Evolutionary conservation across 1,140 invertebrate genomes (phyloP).

Genomic region (Drosophila lini): DNA sequence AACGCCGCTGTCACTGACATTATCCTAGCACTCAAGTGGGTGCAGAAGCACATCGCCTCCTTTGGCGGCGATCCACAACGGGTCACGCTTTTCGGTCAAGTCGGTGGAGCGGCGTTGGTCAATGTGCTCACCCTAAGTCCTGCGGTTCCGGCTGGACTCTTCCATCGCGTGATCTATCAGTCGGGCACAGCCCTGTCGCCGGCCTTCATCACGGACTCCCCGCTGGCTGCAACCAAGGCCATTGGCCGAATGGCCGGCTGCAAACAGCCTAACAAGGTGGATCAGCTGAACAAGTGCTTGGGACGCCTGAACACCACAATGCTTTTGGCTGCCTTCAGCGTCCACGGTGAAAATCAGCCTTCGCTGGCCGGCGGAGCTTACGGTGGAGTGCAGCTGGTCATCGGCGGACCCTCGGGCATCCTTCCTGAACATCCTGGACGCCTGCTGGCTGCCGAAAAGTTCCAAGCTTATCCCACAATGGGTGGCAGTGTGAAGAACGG

Average conservation of each 20-base stretch:
- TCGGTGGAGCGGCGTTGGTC: constrained; percentile 85
- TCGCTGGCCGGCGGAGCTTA: constrained; percentile 56
- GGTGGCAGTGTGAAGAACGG: constrained; percentile 79
- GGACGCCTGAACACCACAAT: constrained; percentile 67
- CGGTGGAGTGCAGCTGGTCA: constrained; percentile 75
- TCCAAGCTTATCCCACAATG: constrained; percentile 76
- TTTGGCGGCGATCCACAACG: constrained; percentile 89
- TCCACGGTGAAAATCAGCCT: constrained; percentile 61
- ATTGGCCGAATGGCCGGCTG: constrained; percentile 74
- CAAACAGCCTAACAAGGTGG: constrained; percentile 63
- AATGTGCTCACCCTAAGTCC: constrained; percentile 85
- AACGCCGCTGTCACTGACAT: constrained; percentile 89
- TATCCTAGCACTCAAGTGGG: constrained; percentile 87
- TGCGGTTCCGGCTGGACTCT: constrained; percentile 83
- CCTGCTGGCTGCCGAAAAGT: constrained; percentile 68
- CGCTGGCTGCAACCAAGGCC: constrained; percentile 76
- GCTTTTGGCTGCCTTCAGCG: constrained; percentile 66
- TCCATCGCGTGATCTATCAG: constrained; percentile 85
- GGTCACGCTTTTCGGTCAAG: constrained; percentile 87
- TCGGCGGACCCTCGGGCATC: constrained; percentile 80
- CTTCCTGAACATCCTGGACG: constrained; percentile 77
- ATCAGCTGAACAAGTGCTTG: constrained; percentile 70
- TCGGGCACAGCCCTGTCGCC: constrained; percentile 87
- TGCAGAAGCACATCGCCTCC: constrained; percentile 87
- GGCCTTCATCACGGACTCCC: constrained; percentile 88